Evolutionary conservation across 2,113 vertebrate species (phyloP), one percentile per base, ranked within the genome.

Genomic region (Daphoenositta chrysoptera): DNA sequence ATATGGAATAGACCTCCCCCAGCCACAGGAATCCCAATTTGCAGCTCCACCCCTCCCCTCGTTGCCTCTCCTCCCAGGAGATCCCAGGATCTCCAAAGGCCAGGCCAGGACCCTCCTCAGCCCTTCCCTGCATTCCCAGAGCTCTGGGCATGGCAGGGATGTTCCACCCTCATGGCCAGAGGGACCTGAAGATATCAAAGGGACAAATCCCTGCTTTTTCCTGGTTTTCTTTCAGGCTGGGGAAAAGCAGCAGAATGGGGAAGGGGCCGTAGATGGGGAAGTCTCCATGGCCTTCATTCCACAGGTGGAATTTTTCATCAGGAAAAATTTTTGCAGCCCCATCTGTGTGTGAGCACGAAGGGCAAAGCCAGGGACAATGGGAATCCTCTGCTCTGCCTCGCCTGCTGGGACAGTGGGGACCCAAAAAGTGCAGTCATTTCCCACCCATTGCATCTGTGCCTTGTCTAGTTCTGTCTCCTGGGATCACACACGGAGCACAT

Each of bases 401-500:
- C 0, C 0, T 68, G 18, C 44, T 2, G 2, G 4, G 13, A 13
- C 30, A 60, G 10, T 14, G 21, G 10, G 9, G 13, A 58, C 39
- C 22, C 30, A 15, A 45, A 75, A 76, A 45, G 10, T 20, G 31
- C 53, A 23, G 16, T 20, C 4, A 17, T 61, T 87, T 89, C 17
- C 48, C 20, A 69, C 58, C 11, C 33, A 8, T 9, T 76, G n/a
- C 10, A 37, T 61, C 50, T 37, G 10, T 26, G 31, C 15, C 45
- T 17, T 37, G 37, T 21, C 64, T 31, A 65, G 54, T n/a, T 22
- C 37, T 7, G 1, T 76, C 30, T 65, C 64, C 42, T 13, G 44
- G 48, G 78, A 48, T 15, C 45, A n/a, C 0, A 0, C 31, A 33
- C 0, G 1, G n/a, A 28, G 21, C 3, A 22, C 14, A 61, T 1